These are phyloP conservation scores for Dendrocopos noguchii DNA, from an alignment of 2,113 vertebrate genomes.

Conservation along the genomic window DNA sequence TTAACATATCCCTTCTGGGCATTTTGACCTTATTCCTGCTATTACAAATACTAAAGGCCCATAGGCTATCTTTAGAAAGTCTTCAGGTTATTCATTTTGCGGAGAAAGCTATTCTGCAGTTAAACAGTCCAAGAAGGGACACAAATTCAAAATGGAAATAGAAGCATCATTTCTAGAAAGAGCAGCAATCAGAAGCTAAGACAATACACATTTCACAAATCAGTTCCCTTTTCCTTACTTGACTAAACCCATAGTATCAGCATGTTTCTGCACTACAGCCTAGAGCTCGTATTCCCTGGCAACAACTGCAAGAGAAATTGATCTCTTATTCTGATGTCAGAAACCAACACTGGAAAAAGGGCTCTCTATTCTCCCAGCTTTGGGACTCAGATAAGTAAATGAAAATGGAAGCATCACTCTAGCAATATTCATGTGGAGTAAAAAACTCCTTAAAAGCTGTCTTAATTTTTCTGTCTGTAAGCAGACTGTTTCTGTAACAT, in stretches of 20 bases:
- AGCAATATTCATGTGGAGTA: not conserved
- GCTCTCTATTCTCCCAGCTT: not conserved
- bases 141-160: not conserved
- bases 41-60: not conserved
- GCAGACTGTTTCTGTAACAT: not conserved
- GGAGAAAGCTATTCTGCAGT: not conserved
- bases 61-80: not conserved
- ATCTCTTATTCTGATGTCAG: not conserved
- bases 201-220: not conserved
- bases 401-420: not conserved
- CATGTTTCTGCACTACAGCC: not conserved
- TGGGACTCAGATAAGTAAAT: not conserved
- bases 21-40: conserved; percentile 2
- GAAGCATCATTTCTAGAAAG: not conserved
- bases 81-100: not conserved
- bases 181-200: not conserved
- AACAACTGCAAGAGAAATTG: not conserved
- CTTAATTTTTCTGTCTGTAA: not conserved
- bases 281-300: not conserved
- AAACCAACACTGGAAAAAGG: not conserved
- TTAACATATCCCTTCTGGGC: conserved; percentile 12
- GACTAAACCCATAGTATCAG: not conserved
- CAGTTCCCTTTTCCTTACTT: not conserved
- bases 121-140: not conserved
- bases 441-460: not conserved